Evolutionary conservation across 2,797 vertebrate species (phyloP).

Genomic region (Florisuga fusca): DNA sequence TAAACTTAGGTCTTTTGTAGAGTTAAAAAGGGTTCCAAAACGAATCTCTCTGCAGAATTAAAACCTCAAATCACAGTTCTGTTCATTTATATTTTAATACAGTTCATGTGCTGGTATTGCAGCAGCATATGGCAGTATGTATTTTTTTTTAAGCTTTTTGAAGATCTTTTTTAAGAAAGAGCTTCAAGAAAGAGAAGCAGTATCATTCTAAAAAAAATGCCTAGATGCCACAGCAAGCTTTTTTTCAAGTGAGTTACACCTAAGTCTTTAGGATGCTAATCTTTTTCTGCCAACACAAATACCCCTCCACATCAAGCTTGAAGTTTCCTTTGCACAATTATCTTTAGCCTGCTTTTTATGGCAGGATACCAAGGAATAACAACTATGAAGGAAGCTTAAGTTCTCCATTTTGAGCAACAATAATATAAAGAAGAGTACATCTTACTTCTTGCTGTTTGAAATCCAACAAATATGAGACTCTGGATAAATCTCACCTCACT

Average conservation of each 20-base stretch:
- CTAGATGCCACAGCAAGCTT: not conserved
- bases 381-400: not conserved
- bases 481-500: not conserved
- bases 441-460: not conserved
- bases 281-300: slow-evolving; percentile 1
- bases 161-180: not conserved
- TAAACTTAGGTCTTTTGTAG: not conserved
- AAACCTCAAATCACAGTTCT: not conserved
- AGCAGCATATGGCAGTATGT: slow-evolving; percentile 15
- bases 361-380: slow-evolving; percentile 16
- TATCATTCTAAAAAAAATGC: not conserved
- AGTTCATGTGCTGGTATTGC: not conserved
- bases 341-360: not conserved
- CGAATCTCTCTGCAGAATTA: not conserved
- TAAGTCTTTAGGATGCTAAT: not conserved
- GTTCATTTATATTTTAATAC: slow-evolving; percentile 18
- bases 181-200: slow-evolving; percentile 3
- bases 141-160: not conserved
- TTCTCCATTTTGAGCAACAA: not conserved
- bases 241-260: not conserved
- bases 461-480: not conserved
- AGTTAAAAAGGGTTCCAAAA: not conserved
- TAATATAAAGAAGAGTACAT: not conserved
- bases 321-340: not conserved
- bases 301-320: not conserved